Evolutionary conservation across 2,113 vertebrate species (phyloP).

Genomic region (Tupaia chinensis): DNA sequence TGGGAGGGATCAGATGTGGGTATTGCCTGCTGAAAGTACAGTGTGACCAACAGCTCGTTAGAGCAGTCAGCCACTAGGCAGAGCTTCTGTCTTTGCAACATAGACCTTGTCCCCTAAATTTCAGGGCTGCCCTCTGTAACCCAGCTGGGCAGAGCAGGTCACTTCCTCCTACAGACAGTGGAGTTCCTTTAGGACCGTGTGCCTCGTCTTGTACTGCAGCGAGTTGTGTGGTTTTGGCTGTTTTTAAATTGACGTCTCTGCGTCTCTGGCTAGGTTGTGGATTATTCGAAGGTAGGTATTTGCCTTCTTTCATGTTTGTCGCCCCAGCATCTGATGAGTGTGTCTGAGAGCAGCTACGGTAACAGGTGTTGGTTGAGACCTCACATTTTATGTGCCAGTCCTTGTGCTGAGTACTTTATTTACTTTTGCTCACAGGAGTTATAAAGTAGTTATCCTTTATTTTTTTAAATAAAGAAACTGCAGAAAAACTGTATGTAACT

Average conservation of each 20-base stretch:
- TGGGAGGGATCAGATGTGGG: background rate
- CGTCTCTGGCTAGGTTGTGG: conserved; percentile 18
- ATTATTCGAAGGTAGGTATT: conserved; percentile 50
- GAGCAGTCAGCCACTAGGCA: background rate
- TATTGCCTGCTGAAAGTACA: background rate
- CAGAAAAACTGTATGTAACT: conserved; percentile 49
- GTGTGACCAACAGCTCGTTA: background rate
- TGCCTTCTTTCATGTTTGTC: conserved; percentile 50
- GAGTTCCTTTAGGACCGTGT: conserved; percentile 24
- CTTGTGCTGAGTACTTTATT: background rate
- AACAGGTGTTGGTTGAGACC: background rate
- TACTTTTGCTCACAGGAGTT: conserved; percentile 7
- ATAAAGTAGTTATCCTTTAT: background rate
- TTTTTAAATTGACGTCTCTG: conserved; percentile 34
- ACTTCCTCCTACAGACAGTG: background rate
- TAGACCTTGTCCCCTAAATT: conserved; percentile 37
- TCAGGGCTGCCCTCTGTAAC: conserved; percentile 28
- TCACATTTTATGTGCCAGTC: background rate
- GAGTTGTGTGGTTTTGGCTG: background rate
- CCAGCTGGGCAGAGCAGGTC: background rate
- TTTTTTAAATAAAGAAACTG: conserved; percentile 15
- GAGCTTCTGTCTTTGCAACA: conserved; percentile 48
- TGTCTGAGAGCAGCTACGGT: background rate
- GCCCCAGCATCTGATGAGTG: conserved; percentile 6
- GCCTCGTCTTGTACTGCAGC: background rate